A percentile compares a stretch with the other conserved stretches of the same genome.
Conservation (phyloP, 2,113 vertebrate species). For the Poeciliopsis retropinna region DNA sequence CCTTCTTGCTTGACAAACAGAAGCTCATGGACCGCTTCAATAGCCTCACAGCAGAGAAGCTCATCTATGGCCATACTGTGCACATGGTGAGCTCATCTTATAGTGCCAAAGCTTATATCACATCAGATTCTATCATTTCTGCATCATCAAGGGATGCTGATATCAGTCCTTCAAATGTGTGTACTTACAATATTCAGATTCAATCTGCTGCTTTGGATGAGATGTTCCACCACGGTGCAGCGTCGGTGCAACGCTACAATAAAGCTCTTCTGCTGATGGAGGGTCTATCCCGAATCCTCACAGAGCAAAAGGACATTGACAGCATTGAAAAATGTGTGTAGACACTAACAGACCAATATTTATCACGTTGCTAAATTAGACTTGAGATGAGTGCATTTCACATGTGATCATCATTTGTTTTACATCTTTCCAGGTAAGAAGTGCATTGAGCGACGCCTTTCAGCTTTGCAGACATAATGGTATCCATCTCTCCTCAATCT, state of each 20-base stretch:
- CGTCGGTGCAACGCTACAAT: conserved; percentile 89
- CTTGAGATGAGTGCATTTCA: not conserved
- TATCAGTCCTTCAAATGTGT: conserved; percentile 9
- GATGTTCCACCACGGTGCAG: conserved; percentile 90
- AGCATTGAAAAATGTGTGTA: conserved; percentile 87
- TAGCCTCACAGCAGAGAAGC: conserved; percentile 90
- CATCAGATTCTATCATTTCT: not conserved
- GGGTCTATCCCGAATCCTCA: conserved; percentile 86
- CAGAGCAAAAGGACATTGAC: conserved; percentile 85
- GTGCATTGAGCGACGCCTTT: conserved; percentile 92
- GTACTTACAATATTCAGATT: conserved; percentile 76
- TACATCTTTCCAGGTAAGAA: conserved; percentile 84
- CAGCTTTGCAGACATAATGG: conserved; percentile 83
- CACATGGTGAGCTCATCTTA: conserved; percentile 84
- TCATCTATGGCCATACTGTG: conserved; percentile 91
- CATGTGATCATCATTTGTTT: not conserved
- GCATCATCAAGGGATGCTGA: not conserved
- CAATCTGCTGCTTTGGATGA: conserved; percentile 92
- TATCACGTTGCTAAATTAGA: not conserved
- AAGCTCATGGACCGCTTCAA: conserved; percentile 93
- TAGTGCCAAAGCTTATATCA: not conserved
- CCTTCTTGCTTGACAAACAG: conserved; percentile 94
- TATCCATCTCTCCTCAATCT: conserved; percentile 33
- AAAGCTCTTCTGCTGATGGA: conserved; percentile 93
- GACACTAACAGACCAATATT: not conserved